Percentiles rank a stretch among this genome's conserved stretches.
Conservation (phyloP, 64 coral and sea anemone species). For the Pocillopora verrucosa region DNA sequence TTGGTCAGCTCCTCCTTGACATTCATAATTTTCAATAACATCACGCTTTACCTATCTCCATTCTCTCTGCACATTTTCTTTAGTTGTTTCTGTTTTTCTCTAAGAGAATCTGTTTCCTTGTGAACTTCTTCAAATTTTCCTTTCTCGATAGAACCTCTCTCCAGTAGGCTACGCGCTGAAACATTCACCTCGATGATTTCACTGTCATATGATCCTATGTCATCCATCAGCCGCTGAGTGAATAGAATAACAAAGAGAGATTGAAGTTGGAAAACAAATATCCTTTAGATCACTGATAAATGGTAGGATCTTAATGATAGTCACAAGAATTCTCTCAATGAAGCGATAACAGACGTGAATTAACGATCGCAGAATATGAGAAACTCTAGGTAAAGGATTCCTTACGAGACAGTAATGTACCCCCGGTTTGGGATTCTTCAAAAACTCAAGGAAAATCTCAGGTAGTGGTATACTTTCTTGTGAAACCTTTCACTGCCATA, state of each 20-base stretch:
- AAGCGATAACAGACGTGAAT: no score
- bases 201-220: neutral
- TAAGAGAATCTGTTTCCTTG: constrained; percentile 7
- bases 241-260: neutral
- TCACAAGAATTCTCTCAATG: no score
- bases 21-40: neutral
- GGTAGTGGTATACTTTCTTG: no score
- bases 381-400: no score
- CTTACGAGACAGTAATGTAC: no score
- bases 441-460: no score
- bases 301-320: no score
- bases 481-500: no score
- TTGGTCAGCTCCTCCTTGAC: neutral
- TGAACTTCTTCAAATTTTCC: neutral
- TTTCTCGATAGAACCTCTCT: neutral
- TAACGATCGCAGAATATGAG: no score
- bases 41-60: neutral
- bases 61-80: neutral
- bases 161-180: neutral
- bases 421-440: no score
- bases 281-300: neutral
- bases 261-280: neutral
- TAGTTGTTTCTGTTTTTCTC: constrained; percentile 1
- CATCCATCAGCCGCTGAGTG: constrained; percentile 2
- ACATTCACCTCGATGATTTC: neutral